Conservation (phyloP, 2,797 vertebrate genomes). For the Enteromius argenteus region DNA sequence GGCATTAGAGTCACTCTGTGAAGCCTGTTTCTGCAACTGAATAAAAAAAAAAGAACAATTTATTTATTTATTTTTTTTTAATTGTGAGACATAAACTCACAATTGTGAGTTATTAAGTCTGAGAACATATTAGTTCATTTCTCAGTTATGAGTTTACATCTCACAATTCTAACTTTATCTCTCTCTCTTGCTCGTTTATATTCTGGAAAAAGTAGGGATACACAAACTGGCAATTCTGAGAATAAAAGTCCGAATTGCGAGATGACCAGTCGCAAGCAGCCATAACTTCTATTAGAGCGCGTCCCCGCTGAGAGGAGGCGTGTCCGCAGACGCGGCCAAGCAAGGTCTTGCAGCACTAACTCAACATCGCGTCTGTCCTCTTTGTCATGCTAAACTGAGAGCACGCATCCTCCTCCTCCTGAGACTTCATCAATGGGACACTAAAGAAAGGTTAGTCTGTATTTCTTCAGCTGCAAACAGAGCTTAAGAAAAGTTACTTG, state of each 20-base stretch:
- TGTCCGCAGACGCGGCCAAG: conserved; percentile 58
- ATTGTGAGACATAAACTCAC: too few relatives aligned
- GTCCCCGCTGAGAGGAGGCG: conserved; percentile 60
- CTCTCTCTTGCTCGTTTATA: too few relatives aligned
- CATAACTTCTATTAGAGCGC: conserved; percentile 22
- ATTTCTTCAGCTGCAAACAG: conserved; percentile 34
- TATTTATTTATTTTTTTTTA: too few relatives aligned
- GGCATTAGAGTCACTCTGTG: neutral
- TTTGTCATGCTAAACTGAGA: conserved; percentile 77
- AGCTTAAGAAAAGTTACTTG: neutral
- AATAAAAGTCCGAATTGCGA: too few relatives aligned
- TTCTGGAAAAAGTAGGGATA: too few relatives aligned
- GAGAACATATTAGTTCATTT: too few relatives aligned
- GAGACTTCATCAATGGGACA: conserved; percentile 65
- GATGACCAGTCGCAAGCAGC: neutral
- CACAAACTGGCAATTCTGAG: too few relatives aligned
- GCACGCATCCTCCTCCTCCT: conserved; percentile 44
- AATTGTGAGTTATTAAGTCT: too few relatives aligned
- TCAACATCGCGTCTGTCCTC: conserved; percentile 65
- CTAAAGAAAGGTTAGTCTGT: conserved; percentile 69
- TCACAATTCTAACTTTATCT: too few relatives aligned
- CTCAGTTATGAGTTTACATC: too few relatives aligned
- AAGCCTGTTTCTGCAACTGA: too few relatives aligned
- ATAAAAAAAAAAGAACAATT: too few relatives aligned
- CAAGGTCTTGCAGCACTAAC: conserved; percentile 54